Evolutionary conservation across 2,113 vertebrate genomes (phyloP), one percentile per base, ranked within the genome.

Genomic region (Apaloderma vittatum): DNA sequence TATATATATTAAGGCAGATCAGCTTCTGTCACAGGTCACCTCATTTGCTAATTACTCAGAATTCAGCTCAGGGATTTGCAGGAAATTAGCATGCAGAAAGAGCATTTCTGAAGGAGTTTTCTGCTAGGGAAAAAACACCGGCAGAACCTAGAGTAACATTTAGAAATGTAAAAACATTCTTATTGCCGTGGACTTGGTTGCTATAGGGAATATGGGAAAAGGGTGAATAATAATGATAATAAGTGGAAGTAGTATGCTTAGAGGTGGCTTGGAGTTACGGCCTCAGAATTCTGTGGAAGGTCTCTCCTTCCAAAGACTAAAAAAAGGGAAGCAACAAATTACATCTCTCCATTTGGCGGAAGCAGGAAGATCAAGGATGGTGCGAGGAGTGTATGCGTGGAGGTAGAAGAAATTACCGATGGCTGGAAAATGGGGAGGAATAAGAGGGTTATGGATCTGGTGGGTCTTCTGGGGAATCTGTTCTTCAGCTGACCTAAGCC

Each of bases 11-110:
- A 94, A 95, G 93, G 88, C 85, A 98, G 95, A 96, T 76, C 74
- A 93, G 88, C 91, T 95, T 96, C 92, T 92, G 32, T 95, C 65
- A 6, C 70, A 97, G 96, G 96, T 97, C 95, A 94, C 65, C 65
- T 59, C 46, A 84, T 96, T 95, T 97, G 78, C 88, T 97, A 88
- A 96, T 97, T 93, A 88, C 84, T 97, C 86, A 63, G 86, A 94
- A 97, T 97, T 97, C 97, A 95, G 78, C 94, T 96, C 94, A 96
- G 95, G 91, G 97, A 85, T 95, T 94, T 97, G 95, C 94, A 91
- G 72, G 65, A 96, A 96, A 96, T 97, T 94, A 97, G 76, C 91
- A 95, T 90, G 79, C 65, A 71, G 48, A 85, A 71, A 66, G 86
- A 92, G 72, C 48, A 27, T 93, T 96, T 97, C 94, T 95, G 84